These are phyloP conservation scores for Connochaetes taurinus DNA, from an alignment of 2,113 vertebrate species.

Conservation along the genomic window DNA sequence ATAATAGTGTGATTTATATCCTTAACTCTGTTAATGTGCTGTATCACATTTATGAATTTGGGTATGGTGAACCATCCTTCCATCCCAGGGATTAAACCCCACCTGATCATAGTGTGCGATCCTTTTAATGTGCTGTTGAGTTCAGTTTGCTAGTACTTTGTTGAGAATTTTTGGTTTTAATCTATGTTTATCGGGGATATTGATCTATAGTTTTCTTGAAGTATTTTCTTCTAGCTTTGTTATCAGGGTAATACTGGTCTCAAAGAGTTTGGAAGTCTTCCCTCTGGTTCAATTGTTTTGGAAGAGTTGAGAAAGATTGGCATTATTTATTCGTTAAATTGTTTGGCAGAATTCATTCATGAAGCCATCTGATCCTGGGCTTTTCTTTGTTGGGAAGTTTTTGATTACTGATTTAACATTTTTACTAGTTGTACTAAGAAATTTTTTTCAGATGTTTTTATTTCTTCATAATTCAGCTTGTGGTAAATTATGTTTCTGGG, in stretches of 20 bases:
- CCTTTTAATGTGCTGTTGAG: background rate
- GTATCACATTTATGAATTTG: background rate
- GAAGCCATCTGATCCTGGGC: background rate
- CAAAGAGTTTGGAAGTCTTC: background rate
- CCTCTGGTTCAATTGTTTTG: background rate
- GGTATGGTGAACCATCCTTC: background rate
- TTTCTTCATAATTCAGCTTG: background rate
- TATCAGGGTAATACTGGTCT: background rate
- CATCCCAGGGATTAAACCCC: background rate
- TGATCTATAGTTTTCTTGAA: background rate
- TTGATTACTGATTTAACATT: conserved; percentile 14
- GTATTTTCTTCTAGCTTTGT: background rate
- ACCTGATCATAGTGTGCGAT: background rate
- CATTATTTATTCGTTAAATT: background rate
- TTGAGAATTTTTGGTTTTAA: background rate
- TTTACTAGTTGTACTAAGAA: background rate
- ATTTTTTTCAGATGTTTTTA: background rate
- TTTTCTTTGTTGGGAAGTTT: conserved; percentile 8
- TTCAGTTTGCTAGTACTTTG: background rate
- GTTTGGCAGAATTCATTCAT: background rate
- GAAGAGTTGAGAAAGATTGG: background rate
- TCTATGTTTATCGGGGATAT: background rate
- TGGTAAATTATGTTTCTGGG: background rate
- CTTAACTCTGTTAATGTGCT: background rate
- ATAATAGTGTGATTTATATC: background rate